Conservation (phyloP, 2,888 invertebrate species). For the Aphrophora alni region DNA sequence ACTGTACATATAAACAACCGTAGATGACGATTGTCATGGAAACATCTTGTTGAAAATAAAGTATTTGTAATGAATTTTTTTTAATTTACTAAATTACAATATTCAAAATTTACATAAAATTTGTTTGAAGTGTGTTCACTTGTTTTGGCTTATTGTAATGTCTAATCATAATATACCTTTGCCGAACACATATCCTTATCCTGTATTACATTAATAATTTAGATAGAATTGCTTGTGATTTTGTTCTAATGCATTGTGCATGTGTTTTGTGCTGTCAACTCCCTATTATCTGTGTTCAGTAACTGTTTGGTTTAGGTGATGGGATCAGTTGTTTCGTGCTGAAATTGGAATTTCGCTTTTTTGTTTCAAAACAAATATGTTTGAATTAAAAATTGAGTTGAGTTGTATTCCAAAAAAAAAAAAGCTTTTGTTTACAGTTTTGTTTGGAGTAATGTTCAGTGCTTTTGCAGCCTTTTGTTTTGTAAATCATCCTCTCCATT, state of each 20-base stretch:
- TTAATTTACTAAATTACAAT: no score
- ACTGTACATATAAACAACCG: no score
- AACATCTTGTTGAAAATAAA: no score
- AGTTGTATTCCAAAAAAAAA: not conserved
- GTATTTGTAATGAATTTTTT: no score
- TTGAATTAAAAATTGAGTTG: not conserved
- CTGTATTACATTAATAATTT: not conserved
- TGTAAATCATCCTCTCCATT: not conserved
- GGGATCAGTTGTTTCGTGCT: not conserved
- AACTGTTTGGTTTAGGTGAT: not conserved
- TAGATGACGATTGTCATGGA: no score
- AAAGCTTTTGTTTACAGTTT: not conserved
- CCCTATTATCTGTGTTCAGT: not conserved
- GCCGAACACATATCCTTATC: not conserved
- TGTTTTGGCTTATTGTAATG: not conserved
- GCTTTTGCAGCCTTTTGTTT: not conserved
- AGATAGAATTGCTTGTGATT: not conserved
- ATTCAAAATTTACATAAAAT: no score
- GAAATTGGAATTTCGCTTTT: no score
- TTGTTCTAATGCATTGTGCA: not conserved
- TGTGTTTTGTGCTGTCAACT: conserved; percentile 9
- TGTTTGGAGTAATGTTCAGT: not conserved
- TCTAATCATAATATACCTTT: not conserved
- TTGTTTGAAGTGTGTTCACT: no score
- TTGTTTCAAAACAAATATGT: not conserved